These are phyloP conservation scores for Lagopus muta DNA, from an alignment of 2,113 vertebrate genomes.

Conservation along the genomic window DNA sequence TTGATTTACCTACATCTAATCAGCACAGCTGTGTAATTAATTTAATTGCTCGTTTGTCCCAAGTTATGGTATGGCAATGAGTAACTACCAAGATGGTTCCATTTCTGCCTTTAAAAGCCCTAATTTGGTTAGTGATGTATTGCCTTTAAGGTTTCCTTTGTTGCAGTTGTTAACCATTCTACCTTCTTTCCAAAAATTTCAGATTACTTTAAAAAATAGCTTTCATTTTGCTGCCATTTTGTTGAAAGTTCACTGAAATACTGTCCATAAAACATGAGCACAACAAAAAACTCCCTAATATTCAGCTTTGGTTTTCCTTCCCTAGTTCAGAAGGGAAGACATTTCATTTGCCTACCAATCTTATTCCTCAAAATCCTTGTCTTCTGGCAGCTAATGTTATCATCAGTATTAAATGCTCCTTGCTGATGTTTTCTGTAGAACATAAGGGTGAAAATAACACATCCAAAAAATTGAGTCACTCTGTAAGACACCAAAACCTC, in stretches of 20 bases:
- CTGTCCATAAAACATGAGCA: not conserved
- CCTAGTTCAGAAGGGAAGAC: not conserved
- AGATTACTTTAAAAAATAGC: not conserved
- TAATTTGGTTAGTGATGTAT: not conserved
- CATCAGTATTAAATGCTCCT: not conserved
- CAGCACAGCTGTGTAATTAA: not conserved
- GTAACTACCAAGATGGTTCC: not conserved
- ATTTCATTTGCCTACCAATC: not conserved
- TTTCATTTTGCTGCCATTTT: not conserved
- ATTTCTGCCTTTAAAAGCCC: not conserved
- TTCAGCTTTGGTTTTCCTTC: not conserved
- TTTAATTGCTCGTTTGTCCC: not conserved
- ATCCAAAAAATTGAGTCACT: not conserved
- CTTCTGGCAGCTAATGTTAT: not conserved
- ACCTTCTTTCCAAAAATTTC: not conserved
- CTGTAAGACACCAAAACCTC: not conserved
- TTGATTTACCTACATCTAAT: not conserved
- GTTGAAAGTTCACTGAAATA: not conserved
- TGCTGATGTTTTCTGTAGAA: not conserved
- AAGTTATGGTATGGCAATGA: not conserved
- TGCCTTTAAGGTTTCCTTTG: constrained; percentile 1
- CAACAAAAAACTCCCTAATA: not conserved
- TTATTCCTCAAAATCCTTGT: not conserved
- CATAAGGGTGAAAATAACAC: not conserved
- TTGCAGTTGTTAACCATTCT: not conserved